Conservation (phyloP, 2,113 vertebrate genomes). For the Trematomus loennbergii region DNA sequence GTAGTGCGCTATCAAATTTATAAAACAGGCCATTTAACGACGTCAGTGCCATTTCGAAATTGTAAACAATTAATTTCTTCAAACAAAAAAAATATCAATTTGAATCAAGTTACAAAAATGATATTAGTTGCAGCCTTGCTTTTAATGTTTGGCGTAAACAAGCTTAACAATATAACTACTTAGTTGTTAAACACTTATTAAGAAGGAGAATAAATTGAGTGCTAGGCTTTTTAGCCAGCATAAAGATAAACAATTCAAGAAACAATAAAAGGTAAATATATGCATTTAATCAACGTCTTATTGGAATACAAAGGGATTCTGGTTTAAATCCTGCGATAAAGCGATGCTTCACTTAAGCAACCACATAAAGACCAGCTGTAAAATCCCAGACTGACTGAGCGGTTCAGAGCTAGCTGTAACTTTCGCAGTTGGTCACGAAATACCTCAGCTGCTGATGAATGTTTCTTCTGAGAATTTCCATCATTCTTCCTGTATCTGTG, state of each 20-base stretch:
- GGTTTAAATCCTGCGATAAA: slow-evolving; percentile 22
- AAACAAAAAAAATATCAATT: background rate
- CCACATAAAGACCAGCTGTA: slow-evolving; percentile 53
- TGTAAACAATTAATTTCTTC: no score
- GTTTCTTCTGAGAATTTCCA: slow-evolving; percentile 44
- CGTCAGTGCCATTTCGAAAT: background rate
- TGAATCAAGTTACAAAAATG: background rate
- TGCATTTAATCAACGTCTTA: background rate
- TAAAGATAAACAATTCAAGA: slow-evolving; percentile 23
- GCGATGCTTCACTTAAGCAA: slow-evolving; percentile 32
- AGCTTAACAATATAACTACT: slow-evolving; percentile 33
- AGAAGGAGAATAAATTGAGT: slow-evolving; percentile 22
- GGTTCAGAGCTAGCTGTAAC: slow-evolving; percentile 56
- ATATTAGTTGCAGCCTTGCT: background rate
- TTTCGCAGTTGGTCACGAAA: slow-evolving; percentile 76
- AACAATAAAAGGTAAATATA: background rate
- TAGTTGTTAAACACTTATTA: slow-evolving; percentile 10
- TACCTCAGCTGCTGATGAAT: slow-evolving; percentile 65
- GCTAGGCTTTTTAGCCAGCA: slow-evolving; percentile 46
- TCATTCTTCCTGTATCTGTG: slow-evolving; percentile 23
- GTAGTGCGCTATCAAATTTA: background rate
- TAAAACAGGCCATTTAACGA: background rate
- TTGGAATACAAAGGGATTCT: background rate
- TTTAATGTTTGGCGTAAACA: slow-evolving; percentile 1
- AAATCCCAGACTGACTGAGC: slow-evolving; percentile 43